These are phyloP conservation scores for Philaethria dido DNA, from an alignment of 2,888 invertebrate species.

Conservation along the genomic window DNA sequence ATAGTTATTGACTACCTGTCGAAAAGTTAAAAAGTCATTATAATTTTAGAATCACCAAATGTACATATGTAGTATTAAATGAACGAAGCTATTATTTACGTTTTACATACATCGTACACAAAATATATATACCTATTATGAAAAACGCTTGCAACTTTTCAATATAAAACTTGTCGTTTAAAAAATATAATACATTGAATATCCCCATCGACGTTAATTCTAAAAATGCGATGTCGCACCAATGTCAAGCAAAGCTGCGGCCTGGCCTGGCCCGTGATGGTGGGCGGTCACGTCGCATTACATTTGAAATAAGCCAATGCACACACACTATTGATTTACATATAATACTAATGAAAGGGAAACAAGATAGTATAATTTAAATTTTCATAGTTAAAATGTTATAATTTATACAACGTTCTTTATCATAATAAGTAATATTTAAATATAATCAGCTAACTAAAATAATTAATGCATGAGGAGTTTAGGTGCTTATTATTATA, in stretches of 20 bases:
- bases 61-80: slow-evolving; percentile 20
- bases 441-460: neutral
- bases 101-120: no score
- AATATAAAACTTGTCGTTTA: slow-evolving; percentile 10
- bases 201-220: slow-evolving; percentile 23
- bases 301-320: slow-evolving; percentile 39
- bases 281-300: slow-evolving; percentile 40
- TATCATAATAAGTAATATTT: neutral
- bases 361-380: slow-evolving; percentile 19
- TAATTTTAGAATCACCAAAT: slow-evolving; percentile 19
- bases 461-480: slow-evolving; percentile 7
- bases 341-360: slow-evolving; percentile 33
- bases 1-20: no score
- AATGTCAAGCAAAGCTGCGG: slow-evolving; percentile 32
- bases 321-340: slow-evolving; percentile 41
- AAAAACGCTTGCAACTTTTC: neutral
- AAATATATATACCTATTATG: neutral
- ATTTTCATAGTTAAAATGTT: slow-evolving; percentile 24
- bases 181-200: slow-evolving; percentile 17
- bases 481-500: neutral
- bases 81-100: neutral
- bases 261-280: neutral
- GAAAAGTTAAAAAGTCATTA: slow-evolving; percentile 8
- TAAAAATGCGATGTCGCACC: slow-evolving; percentile 33
- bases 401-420: slow-evolving; percentile 7